A percentile compares a stretch with the other conserved stretches of the same genome.
Conservation (phyloP, 2,797 vertebrate genomes). For the Hybognathus amarus region DNA sequence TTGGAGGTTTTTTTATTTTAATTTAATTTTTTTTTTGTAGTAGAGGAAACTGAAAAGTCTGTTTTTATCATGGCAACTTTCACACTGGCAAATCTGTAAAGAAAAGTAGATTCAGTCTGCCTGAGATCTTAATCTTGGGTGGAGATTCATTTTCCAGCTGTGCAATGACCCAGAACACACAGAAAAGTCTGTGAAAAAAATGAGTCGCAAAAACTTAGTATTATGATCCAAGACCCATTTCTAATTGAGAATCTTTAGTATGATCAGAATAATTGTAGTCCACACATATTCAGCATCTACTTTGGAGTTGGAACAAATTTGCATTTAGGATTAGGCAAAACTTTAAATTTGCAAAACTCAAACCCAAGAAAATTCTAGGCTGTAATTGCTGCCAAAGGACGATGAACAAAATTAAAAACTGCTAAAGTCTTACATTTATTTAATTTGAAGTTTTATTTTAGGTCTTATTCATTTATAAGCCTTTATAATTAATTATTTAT, state of each 20-base stretch:
- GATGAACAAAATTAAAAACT: not conserved
- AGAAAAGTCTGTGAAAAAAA: not conserved
- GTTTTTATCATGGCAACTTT: not conserved
- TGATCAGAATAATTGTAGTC: not conserved
- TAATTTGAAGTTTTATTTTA: no score
- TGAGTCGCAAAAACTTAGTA: not conserved
- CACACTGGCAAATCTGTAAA: constrained; percentile 7
- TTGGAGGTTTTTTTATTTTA: not conserved
- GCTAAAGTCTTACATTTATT: not conserved
- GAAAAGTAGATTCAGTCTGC: not conserved
- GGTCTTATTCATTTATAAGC: not conserved
- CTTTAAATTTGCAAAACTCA: constrained; percentile 15
- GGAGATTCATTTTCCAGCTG: not conserved
- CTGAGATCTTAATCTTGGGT: not conserved
- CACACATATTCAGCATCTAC: not conserved
- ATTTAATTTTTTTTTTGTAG: no score
- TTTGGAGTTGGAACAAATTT: constrained; percentile 13
- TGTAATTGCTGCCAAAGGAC: not conserved
- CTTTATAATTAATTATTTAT: not conserved
- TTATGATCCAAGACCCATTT: not conserved
- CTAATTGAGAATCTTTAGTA: not conserved
- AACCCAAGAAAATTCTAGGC: not conserved
- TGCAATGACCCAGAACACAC: not conserved
- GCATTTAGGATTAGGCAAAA: constrained; percentile 32
- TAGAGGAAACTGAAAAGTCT: not conserved